Percentiles rank a stretch among this genome's conserved stretches.
Evolutionary conservation across 1,140 invertebrate species (phyloP).

Genomic region (Reticulitermes speratus): DNA sequence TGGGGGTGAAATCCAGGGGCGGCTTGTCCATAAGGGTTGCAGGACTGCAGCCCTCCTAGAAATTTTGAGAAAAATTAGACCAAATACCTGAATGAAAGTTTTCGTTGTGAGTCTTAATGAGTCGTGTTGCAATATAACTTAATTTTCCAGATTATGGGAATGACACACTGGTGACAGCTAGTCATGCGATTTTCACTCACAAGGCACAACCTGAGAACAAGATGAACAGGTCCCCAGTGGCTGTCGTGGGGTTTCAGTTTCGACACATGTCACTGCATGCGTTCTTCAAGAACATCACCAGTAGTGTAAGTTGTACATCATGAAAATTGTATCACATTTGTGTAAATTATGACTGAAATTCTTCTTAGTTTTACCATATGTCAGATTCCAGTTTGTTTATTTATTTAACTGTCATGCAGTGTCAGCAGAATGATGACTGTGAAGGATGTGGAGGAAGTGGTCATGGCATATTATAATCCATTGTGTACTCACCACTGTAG

Average conservation of each 20-base stretch:
- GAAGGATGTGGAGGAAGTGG: not conserved
- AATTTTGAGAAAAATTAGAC: too few species aligned
- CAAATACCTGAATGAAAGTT: too few species aligned
- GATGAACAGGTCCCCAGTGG: constrained; percentile 71
- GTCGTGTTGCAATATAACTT: not conserved
- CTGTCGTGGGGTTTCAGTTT: constrained; percentile 90
- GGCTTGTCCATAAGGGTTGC: too few species aligned
- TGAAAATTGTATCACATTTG: too few species aligned
- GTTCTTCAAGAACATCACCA: constrained; percentile 78
- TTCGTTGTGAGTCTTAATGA: too few species aligned
- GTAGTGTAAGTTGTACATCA: constrained; percentile 9
- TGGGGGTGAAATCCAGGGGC: too few species aligned
- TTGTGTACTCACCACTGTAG: too few species aligned
- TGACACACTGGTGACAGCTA: constrained; percentile 79
- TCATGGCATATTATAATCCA: too few species aligned
- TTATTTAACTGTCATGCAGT: not conserved
- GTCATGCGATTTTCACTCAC: constrained; percentile 73
- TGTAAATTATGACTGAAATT: not conserved
- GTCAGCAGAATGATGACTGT: not conserved
- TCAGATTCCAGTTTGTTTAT: not conserved
- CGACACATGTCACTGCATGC: constrained; percentile 71
- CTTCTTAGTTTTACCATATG: not conserved
- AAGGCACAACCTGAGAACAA: constrained; percentile 49
- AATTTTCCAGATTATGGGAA: constrained; percentile 53
- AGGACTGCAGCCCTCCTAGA: too few species aligned